Evolutionary conservation across 2,113 vertebrate species (phyloP), one percentile per base, ranked within the genome.

Genomic region (Peucedramus taeniatus): DNA sequence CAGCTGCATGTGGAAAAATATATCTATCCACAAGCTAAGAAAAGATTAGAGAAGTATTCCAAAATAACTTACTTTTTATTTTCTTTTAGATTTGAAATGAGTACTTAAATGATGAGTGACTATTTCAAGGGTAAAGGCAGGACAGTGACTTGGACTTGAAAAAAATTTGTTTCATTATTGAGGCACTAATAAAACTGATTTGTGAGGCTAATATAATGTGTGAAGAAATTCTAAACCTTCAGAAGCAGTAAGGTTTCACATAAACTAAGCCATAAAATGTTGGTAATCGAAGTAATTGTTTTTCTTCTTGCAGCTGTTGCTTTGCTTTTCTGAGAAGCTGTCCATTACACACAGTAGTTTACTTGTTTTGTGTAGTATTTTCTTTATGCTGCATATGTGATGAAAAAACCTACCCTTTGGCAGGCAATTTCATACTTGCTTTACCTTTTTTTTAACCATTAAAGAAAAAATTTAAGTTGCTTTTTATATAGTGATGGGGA

Each of bases 171-270:
- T 83, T 87, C 3, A 3, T 83, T 90, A 49, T 47, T 83, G 42
- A 77, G 22, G 24, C 75, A 45, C 83, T 94, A 94, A 92, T 95
- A 95, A 96, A 97, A 94, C 79, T 93, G 93, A 96, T 95, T 94
- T 95, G 86, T 93, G 83, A 89, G 86, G 69, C 79, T 92, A 87
- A 75, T 96, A 76, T 81, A 93, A 95, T 57, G 61, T 94, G 88
- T 91, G 86, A 94, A 96, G 96, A 95, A 97, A 96, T 91, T 95
- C 95, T 94, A 95, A 95, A 95, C 96, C 90, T 89, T 92, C 83
- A 93, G 86, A 96, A 96, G 95, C 80, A 74, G 57, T 79, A 82
- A 93, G 86, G 86, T 96, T 97, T 94, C 94, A 85, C 70, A 63
- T 94, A 93, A 96, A 94, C 92, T 77, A 87, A 94, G 92, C 85